phyloP scores from a whole-genome alignment of 2,797 vertebrate genomes.

The Sebastes aleutianus region DNA sequence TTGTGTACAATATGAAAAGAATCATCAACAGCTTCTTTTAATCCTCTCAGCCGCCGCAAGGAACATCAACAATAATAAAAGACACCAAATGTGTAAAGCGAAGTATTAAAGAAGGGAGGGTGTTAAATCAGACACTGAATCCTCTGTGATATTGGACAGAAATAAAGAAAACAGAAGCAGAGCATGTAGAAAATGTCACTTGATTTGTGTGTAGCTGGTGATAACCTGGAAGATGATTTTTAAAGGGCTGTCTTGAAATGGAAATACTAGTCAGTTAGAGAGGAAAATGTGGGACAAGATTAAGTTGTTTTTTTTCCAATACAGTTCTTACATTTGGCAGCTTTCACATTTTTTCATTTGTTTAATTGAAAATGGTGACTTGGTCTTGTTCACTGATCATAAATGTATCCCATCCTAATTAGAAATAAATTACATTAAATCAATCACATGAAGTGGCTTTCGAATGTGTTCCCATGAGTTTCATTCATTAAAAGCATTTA shows the following conservation, averaged over 20 bases:
- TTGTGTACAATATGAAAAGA: constrained; percentile 12
- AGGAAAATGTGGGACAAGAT: not conserved
- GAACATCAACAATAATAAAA: constrained; percentile 34
- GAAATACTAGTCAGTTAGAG: not conserved
- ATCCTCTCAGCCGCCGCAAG: not conserved
- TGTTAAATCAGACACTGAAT: constrained; percentile 47
- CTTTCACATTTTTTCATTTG: not conserved
- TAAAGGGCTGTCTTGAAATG: not conserved
- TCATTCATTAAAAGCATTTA: not conserved
- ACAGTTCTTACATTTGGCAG: too few relatives aligned
- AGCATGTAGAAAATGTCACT: not conserved
- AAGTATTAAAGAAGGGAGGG: constrained; percentile 17
- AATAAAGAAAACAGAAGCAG: constrained; percentile 35
- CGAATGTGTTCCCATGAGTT: not conserved
- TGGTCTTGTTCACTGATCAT: not conserved
- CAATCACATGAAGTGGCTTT: not conserved
- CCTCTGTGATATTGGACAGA: constrained; percentile 7
- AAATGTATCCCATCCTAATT: not conserved
- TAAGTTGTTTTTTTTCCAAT: not conserved
- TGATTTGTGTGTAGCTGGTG: not conserved
- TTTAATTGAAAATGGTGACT: not conserved
- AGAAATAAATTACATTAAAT: not conserved
- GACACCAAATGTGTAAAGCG: constrained; percentile 17
- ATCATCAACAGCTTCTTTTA: constrained; percentile 13
- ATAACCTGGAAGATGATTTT: constrained; percentile 8